Base-by-base conservation (phyloP, 1,140 invertebrate species). In the Drosophila mayri region DNA sequence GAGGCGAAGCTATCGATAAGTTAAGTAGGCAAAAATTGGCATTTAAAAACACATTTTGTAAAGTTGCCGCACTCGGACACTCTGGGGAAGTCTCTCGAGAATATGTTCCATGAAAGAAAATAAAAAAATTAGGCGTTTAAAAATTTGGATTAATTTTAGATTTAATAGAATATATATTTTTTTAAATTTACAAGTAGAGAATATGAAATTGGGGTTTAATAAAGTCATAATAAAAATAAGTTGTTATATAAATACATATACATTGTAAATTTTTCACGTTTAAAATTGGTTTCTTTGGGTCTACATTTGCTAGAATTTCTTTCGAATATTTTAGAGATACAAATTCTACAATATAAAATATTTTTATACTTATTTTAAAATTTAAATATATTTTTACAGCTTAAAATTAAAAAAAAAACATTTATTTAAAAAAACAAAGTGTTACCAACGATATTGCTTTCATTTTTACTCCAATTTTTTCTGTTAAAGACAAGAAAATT, bases 1-100 rank as follows among this genome's bases (percentile, higher is more conserved):
- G 67, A 73, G 82, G 76, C 76, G 30, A 65, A 47, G 46, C 54
- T 50, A 78, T 84, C 73, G 77, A 84, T 76, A 87, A 82, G 65
- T 55, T 65, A 70, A 71, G 60, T 79, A 79, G 37, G 54, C 43
- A 50, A 46, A 70, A 72, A 79, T 70, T 55, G 47, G 54, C 62
- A 57, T 61, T 68, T 85, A 63, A 72, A 77, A 76, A 74, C 67
- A 73, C 66, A 84, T 76, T 84, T 84, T 64, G 72, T 63, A 65
- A 72, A 28, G 41, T 38, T 35, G 38, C 40, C 60, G 16, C 60
- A 20, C 40, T 44, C 14, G 16, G 44, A 41, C 37, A 20, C 43
- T 20, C 47, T 22, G 3, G 10, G 7, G 11, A 43, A 20, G 16
- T 11, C 58, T 41, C 43, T 64, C n/a, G 52, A 16, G 12, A 16